Evolutionary conservation across 92 coral and sea anemone species (phyloP), one percentile per base, ranked within the genome.

Genomic region (Pocillopora meandrina): DNA sequence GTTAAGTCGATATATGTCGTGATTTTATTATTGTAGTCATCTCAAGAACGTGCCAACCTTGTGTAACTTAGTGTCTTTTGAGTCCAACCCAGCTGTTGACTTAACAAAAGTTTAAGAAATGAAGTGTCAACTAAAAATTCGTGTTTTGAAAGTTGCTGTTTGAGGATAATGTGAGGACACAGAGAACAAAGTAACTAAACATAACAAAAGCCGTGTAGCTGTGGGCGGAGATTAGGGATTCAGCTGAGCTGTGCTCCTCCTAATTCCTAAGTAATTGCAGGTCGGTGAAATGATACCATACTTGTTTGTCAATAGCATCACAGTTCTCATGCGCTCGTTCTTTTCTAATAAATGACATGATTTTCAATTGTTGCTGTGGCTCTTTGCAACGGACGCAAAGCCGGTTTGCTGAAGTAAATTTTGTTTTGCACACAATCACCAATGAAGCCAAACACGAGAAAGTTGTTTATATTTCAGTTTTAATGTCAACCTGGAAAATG

Each of bases 141-240:
- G 26, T 76, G 70, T 61, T 76, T 76, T 58, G 61, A 78, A 78
- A 63, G 5, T 68, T 68, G 68, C 56, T 61, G 52, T 42, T 42
- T 19, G 2, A 58, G 52, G 56, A n/a, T 59, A 13, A 10, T 8
- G 34, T 60, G 2, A 33, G 71, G n/a, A 16, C 58, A 81, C 14
- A 70, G 3, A n/a, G 71, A 35, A 16, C 66, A 81, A 36, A 70
- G 3, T 12, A 36, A 36, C 42, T 12, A 34, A 26, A 31, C 19
- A 36, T 31, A 9, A 81, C 77, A 81, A 81, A 71, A 61, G 85
- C n/a, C 23, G 36, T 61, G 7, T 59, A 35, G 70, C 11, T 31
- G 12, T 59, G 62, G 78, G 85, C 77, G 85, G 85, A 71, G 77
- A 33, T 81, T 71, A 36, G 47, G 52, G 36, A 71, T 71, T 81